A percentile compares a stretch with the other conserved stretches of the same genome.
Conservation (phyloP, 2,113 vertebrate species). For the Muscicapa adusta region DNA sequence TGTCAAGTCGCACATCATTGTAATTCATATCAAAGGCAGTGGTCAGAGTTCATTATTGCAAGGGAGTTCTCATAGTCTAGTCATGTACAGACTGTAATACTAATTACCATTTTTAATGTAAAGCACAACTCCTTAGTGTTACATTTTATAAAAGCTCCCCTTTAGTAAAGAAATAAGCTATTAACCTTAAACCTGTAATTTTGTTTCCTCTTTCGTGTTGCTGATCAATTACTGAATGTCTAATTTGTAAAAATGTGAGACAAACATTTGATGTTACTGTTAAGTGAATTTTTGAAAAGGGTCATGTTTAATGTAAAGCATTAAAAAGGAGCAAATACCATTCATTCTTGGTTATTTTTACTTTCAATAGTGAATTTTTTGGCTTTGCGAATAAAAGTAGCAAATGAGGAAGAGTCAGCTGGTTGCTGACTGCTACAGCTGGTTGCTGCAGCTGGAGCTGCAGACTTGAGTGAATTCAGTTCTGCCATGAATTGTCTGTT, state of each 20-base stretch:
- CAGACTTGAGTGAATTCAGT: neutral
- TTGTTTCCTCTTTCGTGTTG: neutral
- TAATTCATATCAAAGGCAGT: neutral
- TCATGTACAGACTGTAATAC: neutral
- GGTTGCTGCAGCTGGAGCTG: neutral
- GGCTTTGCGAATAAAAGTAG: neutral
- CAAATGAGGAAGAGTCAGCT: neutral
- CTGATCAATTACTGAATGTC: neutral
- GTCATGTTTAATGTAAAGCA: neutral
- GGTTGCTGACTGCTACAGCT: neutral
- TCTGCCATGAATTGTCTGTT: neutral
- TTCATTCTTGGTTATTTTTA: neutral
- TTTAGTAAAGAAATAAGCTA: neutral
- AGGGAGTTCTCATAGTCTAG: neutral
- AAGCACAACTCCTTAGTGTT: neutral
- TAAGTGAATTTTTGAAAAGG: neutral
- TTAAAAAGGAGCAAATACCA: neutral
- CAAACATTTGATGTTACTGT: neutral
- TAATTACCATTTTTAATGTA: neutral
- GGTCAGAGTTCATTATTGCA: neutral
- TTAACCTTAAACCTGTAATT: slow-evolving; percentile 21
- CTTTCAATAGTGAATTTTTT: neutral
- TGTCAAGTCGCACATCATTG: neutral
- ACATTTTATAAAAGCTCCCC: neutral
- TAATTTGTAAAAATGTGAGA: neutral